Percentiles rank a stretch among this genome's conserved stretches.
These are phyloP conservation scores for Varecia variegata DNA, from an alignment of 2,797 vertebrate genomes.

Conservation along the genomic window DNA sequence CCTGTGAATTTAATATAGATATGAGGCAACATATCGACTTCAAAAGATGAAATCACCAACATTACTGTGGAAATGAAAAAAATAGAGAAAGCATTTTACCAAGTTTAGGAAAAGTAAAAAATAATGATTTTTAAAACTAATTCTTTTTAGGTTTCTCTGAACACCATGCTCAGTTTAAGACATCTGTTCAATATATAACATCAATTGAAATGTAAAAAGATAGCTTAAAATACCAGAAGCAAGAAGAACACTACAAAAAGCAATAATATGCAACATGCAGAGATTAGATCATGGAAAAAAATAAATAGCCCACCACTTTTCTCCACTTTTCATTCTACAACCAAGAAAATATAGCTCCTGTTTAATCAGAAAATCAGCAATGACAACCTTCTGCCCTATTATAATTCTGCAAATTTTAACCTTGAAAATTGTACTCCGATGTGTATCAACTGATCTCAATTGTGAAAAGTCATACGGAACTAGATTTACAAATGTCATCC, in stretches of 20 bases:
- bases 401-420: not conserved
- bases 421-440: not conserved
- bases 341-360: not conserved
- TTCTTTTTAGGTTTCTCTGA: slow-evolving; percentile 23
- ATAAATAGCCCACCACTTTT: not conserved
- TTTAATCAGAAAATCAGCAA: slow-evolving; percentile 16
- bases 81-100: slow-evolving; percentile 16
- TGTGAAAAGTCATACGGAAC: not conserved
- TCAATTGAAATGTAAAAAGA: slow-evolving; percentile 44
- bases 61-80: not conserved
- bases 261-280: not conserved
- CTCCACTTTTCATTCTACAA: not conserved
- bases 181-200: slow-evolving; percentile 31
- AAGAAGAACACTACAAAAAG: not conserved
- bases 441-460: not conserved
- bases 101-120: slow-evolving; percentile 34
- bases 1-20: slow-evolving; percentile 61
- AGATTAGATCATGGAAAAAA: not conserved
- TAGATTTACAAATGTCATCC: not conserved
- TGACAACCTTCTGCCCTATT: not conserved
- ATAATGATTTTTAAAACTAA: slow-evolving; percentile 45
- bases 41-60: slow-evolving; percentile 49
- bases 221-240: slow-evolving; percentile 49
- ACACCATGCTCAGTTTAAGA: slow-evolving; percentile 9
- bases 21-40: slow-evolving; percentile 38